phyloP scores from a whole-genome alignment of 2,797 vertebrate genomes.

The Sebastolobus altivelis region DNA sequence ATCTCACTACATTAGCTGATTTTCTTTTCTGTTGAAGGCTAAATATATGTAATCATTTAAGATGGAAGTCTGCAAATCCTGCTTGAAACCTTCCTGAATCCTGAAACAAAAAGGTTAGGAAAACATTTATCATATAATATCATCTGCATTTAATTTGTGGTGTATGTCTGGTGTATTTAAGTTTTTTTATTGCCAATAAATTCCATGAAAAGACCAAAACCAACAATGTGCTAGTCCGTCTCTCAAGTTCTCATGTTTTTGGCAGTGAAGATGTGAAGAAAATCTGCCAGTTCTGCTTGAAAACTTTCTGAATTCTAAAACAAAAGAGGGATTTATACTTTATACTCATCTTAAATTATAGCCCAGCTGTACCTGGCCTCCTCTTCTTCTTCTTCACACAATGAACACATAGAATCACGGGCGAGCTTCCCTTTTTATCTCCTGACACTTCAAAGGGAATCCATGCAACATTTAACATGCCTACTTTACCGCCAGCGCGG shows the following conservation, averaged over 20 bases:
- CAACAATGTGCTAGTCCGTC: neutral
- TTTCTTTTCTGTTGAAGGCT: neutral
- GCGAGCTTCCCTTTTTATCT: slow-evolving; percentile 69
- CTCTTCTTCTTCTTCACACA: slow-evolving; percentile 26
- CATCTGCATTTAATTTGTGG: neutral
- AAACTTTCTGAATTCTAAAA: neutral
- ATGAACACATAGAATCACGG: slow-evolving; percentile 60
- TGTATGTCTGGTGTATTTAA: neutral
- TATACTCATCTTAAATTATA: neutral
- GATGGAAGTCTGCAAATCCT: neutral
- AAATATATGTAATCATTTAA: neutral
- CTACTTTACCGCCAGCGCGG: slow-evolving; percentile 58
- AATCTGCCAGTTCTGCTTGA: neutral
- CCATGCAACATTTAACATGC: slow-evolving; percentile 70
- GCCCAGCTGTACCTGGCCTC: slow-evolving; percentile 16
- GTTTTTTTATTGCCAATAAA: neutral
- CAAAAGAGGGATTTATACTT: neutral
- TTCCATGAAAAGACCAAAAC: neutral
- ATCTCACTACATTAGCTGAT: neutral
- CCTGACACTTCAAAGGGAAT: slow-evolving; percentile 78
- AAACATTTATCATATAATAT: neutral
- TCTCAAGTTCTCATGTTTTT: neutral
- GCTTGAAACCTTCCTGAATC: no score
- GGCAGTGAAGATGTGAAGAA: neutral
- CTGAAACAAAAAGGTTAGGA: neutral